Conservation (phyloP, 2,888 invertebrate species). For the Caenorhabditis angaria region DNA sequence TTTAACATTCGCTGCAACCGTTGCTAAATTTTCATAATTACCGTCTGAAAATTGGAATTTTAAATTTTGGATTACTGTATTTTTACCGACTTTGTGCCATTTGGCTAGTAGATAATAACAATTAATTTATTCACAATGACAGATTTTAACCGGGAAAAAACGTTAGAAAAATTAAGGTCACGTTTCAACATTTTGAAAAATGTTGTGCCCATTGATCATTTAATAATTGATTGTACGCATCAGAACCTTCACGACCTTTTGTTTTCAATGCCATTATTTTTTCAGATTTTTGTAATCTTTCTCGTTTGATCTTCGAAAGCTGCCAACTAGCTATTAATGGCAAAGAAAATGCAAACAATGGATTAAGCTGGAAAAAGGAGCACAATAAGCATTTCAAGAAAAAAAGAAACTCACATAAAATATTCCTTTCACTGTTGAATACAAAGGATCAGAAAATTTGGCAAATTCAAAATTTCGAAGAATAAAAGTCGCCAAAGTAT, state of each 20-base stretch:
- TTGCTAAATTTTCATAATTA: conserved; percentile 7
- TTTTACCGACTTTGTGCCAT: background rate
- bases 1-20: background rate
- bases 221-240: conserved; percentile 36
- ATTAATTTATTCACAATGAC: background rate
- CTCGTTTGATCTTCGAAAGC: conserved; percentile 26
- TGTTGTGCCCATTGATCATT: conserved; percentile 27
- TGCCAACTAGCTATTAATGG: conserved; percentile 36
- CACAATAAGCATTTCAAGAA: background rate
- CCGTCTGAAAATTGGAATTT: background rate
- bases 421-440: conserved; percentile 26
- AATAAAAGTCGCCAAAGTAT: conserved; percentile 16
- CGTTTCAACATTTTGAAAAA: background rate
- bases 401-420: conserved; percentile 23
- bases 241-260: conserved; percentile 40
- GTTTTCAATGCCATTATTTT: conserved; percentile 29
- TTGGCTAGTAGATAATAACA: background rate
- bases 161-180: background rate
- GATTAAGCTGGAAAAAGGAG: conserved; percentile 25
- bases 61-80: no score
- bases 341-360: conserved; percentile 31
- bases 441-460: conserved; percentile 14
- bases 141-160: background rate
- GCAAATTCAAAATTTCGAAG: conserved; percentile 34
- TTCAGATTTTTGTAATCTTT: conserved; percentile 20